Evolutionary conservation across 1,140 invertebrate species (phyloP), one percentile per base, ranked within the genome.

Genomic region (Chrysopa pallens): DNA sequence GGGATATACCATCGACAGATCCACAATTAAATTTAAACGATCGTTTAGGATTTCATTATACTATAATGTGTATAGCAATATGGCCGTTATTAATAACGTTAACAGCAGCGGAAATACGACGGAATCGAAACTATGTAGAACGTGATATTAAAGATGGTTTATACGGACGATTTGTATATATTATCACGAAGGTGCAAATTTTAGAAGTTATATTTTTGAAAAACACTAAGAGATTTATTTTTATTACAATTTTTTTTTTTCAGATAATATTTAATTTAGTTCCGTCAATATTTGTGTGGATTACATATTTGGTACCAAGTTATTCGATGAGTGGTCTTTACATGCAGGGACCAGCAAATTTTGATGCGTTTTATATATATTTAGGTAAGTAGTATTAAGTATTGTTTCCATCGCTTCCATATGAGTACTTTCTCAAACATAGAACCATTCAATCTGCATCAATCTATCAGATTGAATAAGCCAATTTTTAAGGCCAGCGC

Each of bases 311-410:
- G 14, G 73, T 89, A 23, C 89, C 89, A 12, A 84, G 84, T 9
- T 92, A 86, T 55, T 84, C 84, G 13, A 91, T 92, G 86, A 79
- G 80, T 8, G 85, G 86, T 0, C 63, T 91, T 0, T 76, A 76
- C 42, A 72, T 74, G 46, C 76, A 79, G 51, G 63, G 70, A 12
- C 64, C 66, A 23, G 69, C 64, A 44, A 72, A 76, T 45, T 71
- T 71, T 39, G 72, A 75, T 39, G 74, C 74, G 43, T 83, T 84
- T 52, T 78, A 79, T 51, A 61, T 76, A 42, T 85, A 83, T 61
- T 69, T 84, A 60, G 76, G 76, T 80, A 64, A 65, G 58, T 54
- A 33, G 2, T 23, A 23, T 23, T 23, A 23, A 23, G n/a, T n/a
- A n/a, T n/a, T n/a, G n/a, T n/a, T n/a, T n/a, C n/a, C n/a, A n/a